Evolutionary conservation across 92 coral and sea anemone genomes (phyloP).

Genomic region (Montipora capitata): DNA sequence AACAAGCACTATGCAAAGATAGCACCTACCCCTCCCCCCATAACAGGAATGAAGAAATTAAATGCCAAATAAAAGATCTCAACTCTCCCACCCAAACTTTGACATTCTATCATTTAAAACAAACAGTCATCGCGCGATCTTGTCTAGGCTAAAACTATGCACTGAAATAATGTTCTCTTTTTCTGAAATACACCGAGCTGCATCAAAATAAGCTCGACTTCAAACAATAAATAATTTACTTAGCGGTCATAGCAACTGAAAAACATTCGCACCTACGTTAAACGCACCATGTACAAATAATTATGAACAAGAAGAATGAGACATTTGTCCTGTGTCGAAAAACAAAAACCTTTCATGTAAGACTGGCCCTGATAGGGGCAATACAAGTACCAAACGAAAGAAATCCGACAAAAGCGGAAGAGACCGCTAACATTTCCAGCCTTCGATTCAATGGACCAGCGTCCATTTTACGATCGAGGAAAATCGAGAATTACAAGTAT

Average conservation of each 20-base stretch:
- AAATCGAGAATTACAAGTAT: too few relatives aligned
- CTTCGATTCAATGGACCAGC: too few relatives aligned
- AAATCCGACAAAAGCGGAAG: background rate
- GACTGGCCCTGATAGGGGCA: background rate
- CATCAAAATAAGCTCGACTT: conserved; percentile 49
- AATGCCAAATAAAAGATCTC: background rate
- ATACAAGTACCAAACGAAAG: background rate
- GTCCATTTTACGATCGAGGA: too few relatives aligned
- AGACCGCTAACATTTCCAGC: background rate
- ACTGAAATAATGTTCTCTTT: conserved; percentile 4
- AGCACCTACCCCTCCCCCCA: background rate
- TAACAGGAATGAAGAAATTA: background rate
- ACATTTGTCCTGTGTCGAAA: background rate
- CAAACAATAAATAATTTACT: conserved; percentile 56
- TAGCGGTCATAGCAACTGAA: background rate
- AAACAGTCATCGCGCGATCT: background rate
- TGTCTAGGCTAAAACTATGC: conserved; percentile 10
- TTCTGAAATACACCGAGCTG: conserved; percentile 8
- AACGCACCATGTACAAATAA: conserved; percentile 3
- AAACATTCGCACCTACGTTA: background rate
- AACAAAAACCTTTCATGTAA: background rate
- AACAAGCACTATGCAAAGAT: conserved; percentile 38
- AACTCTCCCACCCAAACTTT: conserved; percentile 17
- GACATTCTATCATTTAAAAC: conserved; percentile 14
- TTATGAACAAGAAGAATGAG: background rate